phyloP scores from a whole-genome alignment of 2,888 invertebrate species.

The Abrostola tripartita region DNA sequence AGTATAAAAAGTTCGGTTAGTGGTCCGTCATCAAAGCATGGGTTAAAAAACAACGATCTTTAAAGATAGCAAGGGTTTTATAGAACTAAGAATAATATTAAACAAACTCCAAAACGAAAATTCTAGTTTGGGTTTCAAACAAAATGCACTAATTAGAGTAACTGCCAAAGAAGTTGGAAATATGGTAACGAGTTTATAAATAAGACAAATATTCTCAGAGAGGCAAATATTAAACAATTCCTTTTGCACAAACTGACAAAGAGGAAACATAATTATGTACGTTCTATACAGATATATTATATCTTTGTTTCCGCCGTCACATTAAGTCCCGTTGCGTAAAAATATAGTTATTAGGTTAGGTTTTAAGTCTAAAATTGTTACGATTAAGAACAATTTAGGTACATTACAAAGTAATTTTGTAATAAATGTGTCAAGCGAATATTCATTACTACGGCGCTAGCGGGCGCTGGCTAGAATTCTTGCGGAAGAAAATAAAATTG shows the following conservation, averaged over 20 bases:
- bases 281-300: conserved; percentile 8
- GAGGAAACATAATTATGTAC: conserved; percentile 21
- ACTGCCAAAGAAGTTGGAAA: conserved; percentile 58
- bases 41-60: conserved; percentile 45
- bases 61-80: conserved; percentile 8
- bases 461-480: conserved; percentile 34
- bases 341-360: conserved; percentile 30
- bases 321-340: conserved; percentile 18
- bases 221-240: conserved; percentile 29
- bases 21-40: conserved; percentile 36
- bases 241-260: conserved; percentile 34
- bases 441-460: conserved; percentile 31
- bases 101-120: too few relatives aligned
- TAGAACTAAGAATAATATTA: conserved; percentile 47
- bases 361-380: conserved; percentile 16
- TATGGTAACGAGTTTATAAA: conserved; percentile 50
- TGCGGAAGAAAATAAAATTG: conserved; percentile 63
- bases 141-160: too few relatives aligned
- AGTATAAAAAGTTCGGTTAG: conserved; percentile 37
- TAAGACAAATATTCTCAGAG: conserved; percentile 43
- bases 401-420: conserved; percentile 32
- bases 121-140: too few relatives aligned
- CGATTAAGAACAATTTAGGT: conserved; percentile 26
- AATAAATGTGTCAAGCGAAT: conserved; percentile 31
- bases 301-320: conserved; percentile 9